phyloP scores from a whole-genome alignment of 2,888 invertebrate species.

The Balanococcus diminutus region DNA sequence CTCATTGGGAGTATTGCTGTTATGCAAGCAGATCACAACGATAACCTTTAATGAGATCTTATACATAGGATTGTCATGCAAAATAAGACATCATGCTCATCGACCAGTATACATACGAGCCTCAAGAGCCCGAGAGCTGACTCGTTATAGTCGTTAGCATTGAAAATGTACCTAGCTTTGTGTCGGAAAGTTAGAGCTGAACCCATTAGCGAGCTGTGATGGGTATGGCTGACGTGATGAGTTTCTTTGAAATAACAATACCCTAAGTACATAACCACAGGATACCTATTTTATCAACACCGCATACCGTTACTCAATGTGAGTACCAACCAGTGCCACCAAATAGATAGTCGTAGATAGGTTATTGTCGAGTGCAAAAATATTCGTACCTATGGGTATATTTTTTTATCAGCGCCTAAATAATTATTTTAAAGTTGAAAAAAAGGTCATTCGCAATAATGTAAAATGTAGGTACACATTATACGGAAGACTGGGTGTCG shows the following conservation, averaged over 20 bases:
- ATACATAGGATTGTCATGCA: conserved; percentile 3
- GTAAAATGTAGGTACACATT: no score
- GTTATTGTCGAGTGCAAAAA: not conserved
- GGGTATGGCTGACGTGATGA: not conserved
- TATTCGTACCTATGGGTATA: not conserved
- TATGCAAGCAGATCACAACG: not conserved
- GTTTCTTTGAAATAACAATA: not conserved
- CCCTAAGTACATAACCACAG: not conserved
- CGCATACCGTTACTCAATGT: not conserved
- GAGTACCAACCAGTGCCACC: not conserved
- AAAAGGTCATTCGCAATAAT: not conserved
- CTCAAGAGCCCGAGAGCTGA: not conserved
- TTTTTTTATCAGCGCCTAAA: not conserved
- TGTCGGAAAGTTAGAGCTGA: not conserved
- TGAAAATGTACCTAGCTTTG: not conserved
- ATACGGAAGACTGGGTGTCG: not conserved
- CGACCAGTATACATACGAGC: not conserved
- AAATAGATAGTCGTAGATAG: not conserved
- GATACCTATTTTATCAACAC: not conserved
- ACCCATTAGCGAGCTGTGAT: not conserved
- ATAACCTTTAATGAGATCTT: not conserved
- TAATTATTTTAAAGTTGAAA: no score
- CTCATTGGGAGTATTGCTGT: not conserved
- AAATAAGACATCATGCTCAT: not conserved
- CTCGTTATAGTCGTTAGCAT: conserved; percentile 32